Percentiles rank a stretch among this genome's conserved stretches.
Evolutionary conservation across 2,888 invertebrate species (phyloP).

Genomic region (Pyrrhia umbra): DNA sequence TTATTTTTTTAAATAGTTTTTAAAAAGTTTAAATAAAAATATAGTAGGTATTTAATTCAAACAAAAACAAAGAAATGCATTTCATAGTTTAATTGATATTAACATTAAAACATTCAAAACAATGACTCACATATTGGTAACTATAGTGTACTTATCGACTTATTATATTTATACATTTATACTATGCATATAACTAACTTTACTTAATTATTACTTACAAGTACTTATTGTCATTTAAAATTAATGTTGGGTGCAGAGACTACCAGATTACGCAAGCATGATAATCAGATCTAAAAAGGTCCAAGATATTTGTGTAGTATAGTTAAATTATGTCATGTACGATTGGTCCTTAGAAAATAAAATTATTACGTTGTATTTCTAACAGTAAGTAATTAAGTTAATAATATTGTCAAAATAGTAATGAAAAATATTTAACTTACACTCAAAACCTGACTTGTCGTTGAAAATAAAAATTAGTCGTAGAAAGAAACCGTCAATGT

Average conservation of each 20-base stretch:
- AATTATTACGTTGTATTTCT: constrained; percentile 1
- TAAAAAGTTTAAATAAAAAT: too few species aligned
- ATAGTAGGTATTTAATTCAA: too few species aligned
- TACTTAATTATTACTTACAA: background rate
- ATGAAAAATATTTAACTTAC: background rate
- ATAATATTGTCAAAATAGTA: background rate
- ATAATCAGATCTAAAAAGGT: constrained; percentile 1
- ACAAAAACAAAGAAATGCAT: background rate
- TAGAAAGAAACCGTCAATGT: background rate
- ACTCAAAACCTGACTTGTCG: background rate
- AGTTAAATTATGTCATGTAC: background rate
- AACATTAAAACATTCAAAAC: constrained; percentile 15
- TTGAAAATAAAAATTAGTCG: too few species aligned
- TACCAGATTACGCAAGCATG: constrained; percentile 1
- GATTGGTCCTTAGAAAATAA: background rate
- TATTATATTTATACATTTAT: background rate
- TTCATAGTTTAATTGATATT: constrained; percentile 1
- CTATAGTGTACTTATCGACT: constrained; percentile 12
- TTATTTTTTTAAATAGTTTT: too few species aligned
- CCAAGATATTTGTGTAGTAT: background rate
- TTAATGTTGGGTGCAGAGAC: background rate
- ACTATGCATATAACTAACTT: background rate
- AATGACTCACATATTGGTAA: constrained; percentile 48
- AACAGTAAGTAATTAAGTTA: background rate
- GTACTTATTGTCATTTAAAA: background rate